Evolutionary conservation across 2,888 invertebrate genomes (phyloP).

Genomic region (Seira sanloemensis): DNA sequence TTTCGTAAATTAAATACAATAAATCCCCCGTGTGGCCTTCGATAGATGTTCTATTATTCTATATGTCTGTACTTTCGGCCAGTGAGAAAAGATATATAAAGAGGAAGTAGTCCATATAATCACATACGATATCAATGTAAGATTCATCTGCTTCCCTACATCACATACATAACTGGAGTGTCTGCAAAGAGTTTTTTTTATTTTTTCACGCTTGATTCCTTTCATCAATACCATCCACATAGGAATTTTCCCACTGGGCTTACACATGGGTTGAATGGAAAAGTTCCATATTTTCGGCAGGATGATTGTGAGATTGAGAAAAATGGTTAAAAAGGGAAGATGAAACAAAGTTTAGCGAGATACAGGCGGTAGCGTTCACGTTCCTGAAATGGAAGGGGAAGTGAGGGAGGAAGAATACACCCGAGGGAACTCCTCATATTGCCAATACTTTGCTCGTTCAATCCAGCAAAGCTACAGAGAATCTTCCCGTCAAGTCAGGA

Average conservation of each 20-base stretch:
- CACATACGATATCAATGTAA: no score
- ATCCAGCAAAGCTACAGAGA: slow-evolving; percentile 21
- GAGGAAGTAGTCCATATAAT: no score
- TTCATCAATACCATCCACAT: slow-evolving; percentile 40
- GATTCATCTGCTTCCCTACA: no score
- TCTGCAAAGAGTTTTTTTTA: no score
- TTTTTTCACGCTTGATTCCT: slow-evolving; percentile 40
- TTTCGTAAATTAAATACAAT: no score
- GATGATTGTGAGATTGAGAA: slow-evolving; percentile 17
- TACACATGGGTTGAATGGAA: not conserved
- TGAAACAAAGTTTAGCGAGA: not conserved
- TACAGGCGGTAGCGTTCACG: not conserved
- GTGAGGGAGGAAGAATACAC: slow-evolving; percentile 35
- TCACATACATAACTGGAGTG: no score
- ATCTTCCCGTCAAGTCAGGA: slow-evolving; percentile 6
- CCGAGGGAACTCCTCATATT: slow-evolving; percentile 52
- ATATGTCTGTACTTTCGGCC: no score
- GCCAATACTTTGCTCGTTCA: slow-evolving; percentile 22
- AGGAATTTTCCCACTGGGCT: slow-evolving; percentile 39
- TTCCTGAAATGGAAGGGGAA: not conserved
- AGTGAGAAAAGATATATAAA: no score
- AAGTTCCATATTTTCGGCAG: not conserved
- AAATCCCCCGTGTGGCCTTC: no score
- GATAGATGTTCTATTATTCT: no score
- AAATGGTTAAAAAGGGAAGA: not conserved